Evolutionary conservation across 2,888 invertebrate genomes (phyloP).

Genomic region (Lochmaea capreae): DNA sequence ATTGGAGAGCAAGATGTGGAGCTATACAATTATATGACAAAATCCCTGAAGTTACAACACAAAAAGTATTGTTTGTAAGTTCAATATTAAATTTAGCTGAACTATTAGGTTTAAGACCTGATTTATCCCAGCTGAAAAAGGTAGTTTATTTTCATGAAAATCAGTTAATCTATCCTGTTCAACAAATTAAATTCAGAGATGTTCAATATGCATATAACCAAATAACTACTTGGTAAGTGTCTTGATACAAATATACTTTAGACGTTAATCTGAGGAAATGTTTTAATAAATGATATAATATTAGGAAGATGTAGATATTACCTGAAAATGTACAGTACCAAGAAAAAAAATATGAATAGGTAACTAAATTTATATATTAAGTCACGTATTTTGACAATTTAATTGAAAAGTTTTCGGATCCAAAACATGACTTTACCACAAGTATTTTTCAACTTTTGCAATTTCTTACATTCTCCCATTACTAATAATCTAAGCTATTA

Average conservation of each 20-base stretch:
- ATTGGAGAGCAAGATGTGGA: conserved; percentile 78
- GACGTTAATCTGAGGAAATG: background rate
- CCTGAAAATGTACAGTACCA: no score
- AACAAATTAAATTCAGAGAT: conserved; percentile 74
- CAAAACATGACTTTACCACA: no score
- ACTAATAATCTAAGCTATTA: no score
- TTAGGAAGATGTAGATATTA: no score
- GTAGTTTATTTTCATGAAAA: conserved; percentile 84
- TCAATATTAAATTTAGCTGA: conserved; percentile 79
- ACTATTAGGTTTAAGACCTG: conserved; percentile 74
- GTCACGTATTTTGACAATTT: no score
- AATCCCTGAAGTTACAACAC: conserved; percentile 69
- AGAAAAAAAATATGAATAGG: no score
- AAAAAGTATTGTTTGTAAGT: conserved; percentile 74
- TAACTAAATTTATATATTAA: no score
- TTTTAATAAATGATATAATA: no score
- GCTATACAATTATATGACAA: conserved; percentile 73
- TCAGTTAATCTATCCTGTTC: conserved; percentile 78
- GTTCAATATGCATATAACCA: conserved; percentile 83
- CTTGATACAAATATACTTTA: background rate
- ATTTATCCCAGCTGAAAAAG: conserved; percentile 71
- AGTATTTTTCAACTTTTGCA: no score
- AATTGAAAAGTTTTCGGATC: no score
- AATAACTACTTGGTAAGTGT: conserved; percentile 73
- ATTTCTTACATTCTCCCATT: no score